Evolutionary conservation across 2,113 vertebrate species (phyloP), one percentile per base, ranked within the genome.

Genomic region (Osmerus mordax): DNA sequence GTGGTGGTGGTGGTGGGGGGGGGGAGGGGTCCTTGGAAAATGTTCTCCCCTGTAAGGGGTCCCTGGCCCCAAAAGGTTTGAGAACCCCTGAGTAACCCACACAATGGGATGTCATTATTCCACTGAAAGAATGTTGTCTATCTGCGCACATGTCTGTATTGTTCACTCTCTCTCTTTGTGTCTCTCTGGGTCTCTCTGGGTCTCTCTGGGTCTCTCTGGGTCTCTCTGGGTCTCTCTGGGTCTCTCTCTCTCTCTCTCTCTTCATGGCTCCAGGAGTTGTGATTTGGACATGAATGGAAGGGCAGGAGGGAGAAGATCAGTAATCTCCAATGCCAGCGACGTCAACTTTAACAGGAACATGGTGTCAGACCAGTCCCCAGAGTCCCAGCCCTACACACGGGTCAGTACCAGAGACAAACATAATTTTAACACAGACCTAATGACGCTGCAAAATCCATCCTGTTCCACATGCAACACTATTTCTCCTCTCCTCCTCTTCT

Each of bases 271-370:
- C 87, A 81, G 72, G 86, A 90, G 88, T 76, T 87, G 87, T 0
- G 73, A 90, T 84, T 88, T 72, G 88, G 94, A 95, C 85, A 97
- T 98, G 95, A 96, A 95, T 82, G 91, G 86, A 89, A 95, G 94
- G 85, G 83, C 88, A 56, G 75, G 60, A 14, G 82, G 87, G 75
- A 93, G 92, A 82, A 88, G 89, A 41, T 83, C 87, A 19, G 69
- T 63, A 32, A 86, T 83, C 77, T 29, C 61, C 12, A 64, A 85
- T 77, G 73, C 81, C 67, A 88, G 85, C 25, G 92, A 94, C 82
- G 76, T 80, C 69, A 87, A 91, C 83, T 77, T 90, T 81, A 95
- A 91, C 89, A 93, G 88, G 86, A 71, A 69, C 82, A 94, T 97
- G 95, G 94, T 95, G 83, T 92, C 95, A 0, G 93, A 95, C 76